Conservation (phyloP, 2,113 vertebrate species). For the Anolis carolinensis region DNA sequence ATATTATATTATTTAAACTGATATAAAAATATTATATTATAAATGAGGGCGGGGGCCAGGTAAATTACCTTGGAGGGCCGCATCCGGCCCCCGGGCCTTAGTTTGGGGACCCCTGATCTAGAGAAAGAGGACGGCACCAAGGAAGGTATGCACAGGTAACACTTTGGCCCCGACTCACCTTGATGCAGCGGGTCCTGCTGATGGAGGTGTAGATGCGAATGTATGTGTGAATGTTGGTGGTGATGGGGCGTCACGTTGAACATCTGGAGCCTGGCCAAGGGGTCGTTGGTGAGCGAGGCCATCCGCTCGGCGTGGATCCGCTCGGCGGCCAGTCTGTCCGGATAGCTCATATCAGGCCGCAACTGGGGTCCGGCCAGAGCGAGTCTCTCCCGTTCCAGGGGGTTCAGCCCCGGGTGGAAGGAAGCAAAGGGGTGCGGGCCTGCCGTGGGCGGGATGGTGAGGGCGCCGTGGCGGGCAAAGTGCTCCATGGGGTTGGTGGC, state of each 20-base stretch:
- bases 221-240: constrained; percentile 98
- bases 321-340: constrained; percentile 93
- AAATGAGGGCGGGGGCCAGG: too few relatives aligned
- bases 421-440: constrained; percentile 94
- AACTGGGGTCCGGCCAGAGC: constrained; percentile 92
- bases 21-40: too few relatives aligned
- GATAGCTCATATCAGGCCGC: constrained; percentile 96
- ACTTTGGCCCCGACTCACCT: constrained; percentile 79
- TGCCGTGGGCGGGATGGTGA: constrained; percentile 89
- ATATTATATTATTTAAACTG: too few relatives aligned
- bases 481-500: constrained; percentile 98
- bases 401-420: constrained; percentile 95
- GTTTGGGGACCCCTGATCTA: too few relatives aligned
- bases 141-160: background rate
- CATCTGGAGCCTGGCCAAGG: constrained; percentile 96
- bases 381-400: constrained; percentile 92
- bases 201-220: constrained; percentile 98
- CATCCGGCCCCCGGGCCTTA: too few relatives aligned
- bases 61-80: too few relatives aligned
- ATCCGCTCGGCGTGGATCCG: constrained; percentile 94
- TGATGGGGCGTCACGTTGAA: constrained; percentile 99
- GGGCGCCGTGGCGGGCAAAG: constrained; percentile 94
- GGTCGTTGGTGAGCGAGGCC: constrained; percentile 94
- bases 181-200: constrained; percentile 98
- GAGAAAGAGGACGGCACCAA: too few relatives aligned